Base-by-base conservation (phyloP, 2,113 vertebrate species). In the Esox niger region DNA sequence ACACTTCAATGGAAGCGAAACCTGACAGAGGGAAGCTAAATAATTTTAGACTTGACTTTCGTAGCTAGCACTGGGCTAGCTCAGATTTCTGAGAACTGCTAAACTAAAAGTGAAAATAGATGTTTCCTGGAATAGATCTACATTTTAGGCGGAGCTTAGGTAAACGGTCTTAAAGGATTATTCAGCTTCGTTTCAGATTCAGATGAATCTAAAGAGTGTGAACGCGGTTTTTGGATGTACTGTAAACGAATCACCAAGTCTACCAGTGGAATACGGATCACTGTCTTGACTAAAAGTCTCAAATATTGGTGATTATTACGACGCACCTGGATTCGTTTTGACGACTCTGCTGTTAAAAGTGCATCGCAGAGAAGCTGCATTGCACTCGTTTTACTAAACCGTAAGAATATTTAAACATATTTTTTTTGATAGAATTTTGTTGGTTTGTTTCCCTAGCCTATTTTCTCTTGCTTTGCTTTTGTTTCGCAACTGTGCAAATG, bases 111-210 rank as follows among this genome's bases (percentile, higher is more conserved):
- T 8, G 38, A 61, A n/a, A 57, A 55, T 20, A 68, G 70, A 59
- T 21, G 64, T 82, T 82, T 77, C 61, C 17, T 60, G 77, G 70
- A 82, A 55, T n/a, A 7, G 46, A 21, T 11, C 5, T 5, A 38
- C 5, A 5, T 38, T 5, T 11, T 38, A 38, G 35, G 35, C 35
- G 35, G 35, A 38, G 35, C 35, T 11, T 11, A 5, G 35, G 35
- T 38, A 38, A 5, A 38, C 35, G 11, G 35, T 5, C 35, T 38
- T 38, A 6, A n/a, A n/a, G n/a, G n/a, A n/a, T n/a, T n/a, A n/a
- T n/a, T n/a, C n/a, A n/a, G n/a, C n/a, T n/a, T n/a, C n/a, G n/a
- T n/a, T n/a, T n/a, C n/a, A n/a, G n/a, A n/a, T n/a, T n/a, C n/a
- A n/a, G n/a, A n/a, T n/a, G n/a, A n/a, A n/a, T n/a, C n/a, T n/a